Conservation (phyloP, 1,140 invertebrate genomes). For the Arctopsyche grandis region DNA sequence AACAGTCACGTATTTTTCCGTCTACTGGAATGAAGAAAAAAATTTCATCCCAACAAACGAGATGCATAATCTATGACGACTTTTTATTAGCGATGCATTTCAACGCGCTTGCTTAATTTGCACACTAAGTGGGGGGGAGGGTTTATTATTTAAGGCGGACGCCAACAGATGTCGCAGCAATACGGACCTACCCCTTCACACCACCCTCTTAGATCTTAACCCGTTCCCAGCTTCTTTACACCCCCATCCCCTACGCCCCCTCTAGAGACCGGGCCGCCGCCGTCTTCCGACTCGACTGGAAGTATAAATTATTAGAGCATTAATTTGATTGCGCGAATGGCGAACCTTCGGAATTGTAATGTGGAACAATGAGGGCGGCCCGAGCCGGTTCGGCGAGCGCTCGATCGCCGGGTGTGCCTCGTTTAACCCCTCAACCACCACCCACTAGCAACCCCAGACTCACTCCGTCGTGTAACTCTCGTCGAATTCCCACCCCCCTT, state of each 20-base stretch:
- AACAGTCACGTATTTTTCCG: too few relatives aligned
- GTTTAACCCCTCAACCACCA: not conserved
- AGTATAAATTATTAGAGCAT: conserved; percentile 42
- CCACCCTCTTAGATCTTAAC: not conserved
- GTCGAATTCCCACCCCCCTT: not conserved
- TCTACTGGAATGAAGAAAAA: too few relatives aligned
- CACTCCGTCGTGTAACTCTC: not conserved
- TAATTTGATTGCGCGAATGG: conserved; percentile 41
- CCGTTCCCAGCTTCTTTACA: not conserved
- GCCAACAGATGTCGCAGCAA: conserved; percentile 39
- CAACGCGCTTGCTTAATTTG: conserved; percentile 8
- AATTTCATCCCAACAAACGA: too few relatives aligned
- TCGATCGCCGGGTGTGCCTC: not conserved
- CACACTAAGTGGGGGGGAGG: not conserved
- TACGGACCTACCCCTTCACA: not conserved
- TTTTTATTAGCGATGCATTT: not conserved
- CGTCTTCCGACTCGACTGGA: not conserved
- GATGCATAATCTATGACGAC: too few relatives aligned
- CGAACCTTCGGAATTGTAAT: conserved; percentile 40
- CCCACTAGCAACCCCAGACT: not conserved
- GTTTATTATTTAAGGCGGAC: conserved; percentile 39
- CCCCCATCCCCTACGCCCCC: not conserved
- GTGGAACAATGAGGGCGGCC: conserved; percentile 29
- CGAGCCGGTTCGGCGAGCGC: not conserved
- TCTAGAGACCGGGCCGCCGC: not conserved